phyloP scores from a whole-genome alignment of 2,113 vertebrate genomes.

The Xiphophorus maculatus region DNA sequence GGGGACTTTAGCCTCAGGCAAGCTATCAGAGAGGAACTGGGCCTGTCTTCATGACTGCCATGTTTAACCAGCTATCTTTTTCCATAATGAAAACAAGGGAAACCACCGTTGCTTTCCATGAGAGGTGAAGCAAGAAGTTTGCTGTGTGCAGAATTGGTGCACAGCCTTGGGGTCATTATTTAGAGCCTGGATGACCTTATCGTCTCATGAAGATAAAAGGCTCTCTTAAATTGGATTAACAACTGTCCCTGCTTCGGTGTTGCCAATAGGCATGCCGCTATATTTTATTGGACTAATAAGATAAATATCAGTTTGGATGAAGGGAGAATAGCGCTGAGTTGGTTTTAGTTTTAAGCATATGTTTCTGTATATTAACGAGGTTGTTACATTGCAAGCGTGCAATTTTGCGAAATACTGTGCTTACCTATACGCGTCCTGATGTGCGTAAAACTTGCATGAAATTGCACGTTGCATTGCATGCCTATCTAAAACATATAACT shows the following conservation, averaged over 20 bases:
- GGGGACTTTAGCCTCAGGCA: slow-evolving; percentile 81
- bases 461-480: background rate
- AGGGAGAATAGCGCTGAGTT: slow-evolving; percentile 10
- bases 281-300: slow-evolving; percentile 30
- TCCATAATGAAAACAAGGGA: slow-evolving; percentile 25
- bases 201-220: slow-evolving; percentile 47
- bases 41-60: slow-evolving; percentile 76
- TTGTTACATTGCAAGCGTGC: background rate
- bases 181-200: slow-evolving; percentile 55
- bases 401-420: background rate
- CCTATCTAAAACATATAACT: background rate
- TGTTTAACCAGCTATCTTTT: slow-evolving; percentile 58
- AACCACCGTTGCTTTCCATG: slow-evolving; percentile 17
- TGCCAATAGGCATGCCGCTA: slow-evolving; percentile 36
- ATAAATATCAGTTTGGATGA: slow-evolving; percentile 28
- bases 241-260: slow-evolving; percentile 36
- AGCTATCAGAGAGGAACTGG: slow-evolving; percentile 77
- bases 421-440: background rate
- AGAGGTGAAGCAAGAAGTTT: slow-evolving; percentile 33
- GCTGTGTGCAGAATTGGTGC: slow-evolving; percentile 18
- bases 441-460: background rate
- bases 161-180: background rate
- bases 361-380: background rate
- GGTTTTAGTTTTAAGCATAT: slow-evolving; percentile 21
- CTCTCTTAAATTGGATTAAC: slow-evolving; percentile 66